Evolutionary conservation across 2,888 invertebrate species (phyloP), one percentile per base, ranked within the genome.

Genomic region (Sminthurides aquaticus): DNA sequence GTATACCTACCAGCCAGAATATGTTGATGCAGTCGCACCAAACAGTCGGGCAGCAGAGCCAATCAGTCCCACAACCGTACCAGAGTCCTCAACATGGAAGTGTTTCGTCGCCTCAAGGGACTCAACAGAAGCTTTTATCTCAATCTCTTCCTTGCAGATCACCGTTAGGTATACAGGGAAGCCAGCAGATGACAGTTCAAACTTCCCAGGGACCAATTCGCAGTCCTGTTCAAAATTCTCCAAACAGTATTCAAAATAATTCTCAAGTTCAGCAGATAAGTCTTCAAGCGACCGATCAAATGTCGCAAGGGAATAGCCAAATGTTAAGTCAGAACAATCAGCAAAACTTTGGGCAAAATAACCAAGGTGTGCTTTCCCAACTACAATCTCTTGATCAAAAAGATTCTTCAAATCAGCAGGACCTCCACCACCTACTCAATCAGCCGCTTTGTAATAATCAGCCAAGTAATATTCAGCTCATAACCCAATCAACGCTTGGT

Each of bases 71-170:
- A 27, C 64, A 64, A n/a, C 25, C 58, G 20, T 28, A 57, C 18
- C 67, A 67, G 49, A 60, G 56, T 26, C 57, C 29, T 18, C 28
- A 57, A 22, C 20, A 52, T 52, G 27, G 28, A 29, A 28, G 18
- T 26, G 18, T 24, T 57, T n/a, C n/a, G 2, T 24, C 57, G 28
- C 5, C 22, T 24, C 26, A 22, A 55, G 56, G n/a, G n/a, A 22
- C 8, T 15, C 25, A 57, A 15, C 57, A 25, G 28, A 29, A 29
- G 3, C 25, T 28, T 26, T 27, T 29, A 3, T 28, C 25, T 3
- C 27, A 28, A 3, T n/a, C n/a, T 15, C 29, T 57, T 24, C 8
- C 57, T 3, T 27, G n/a, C 3, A 29, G 25, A 18, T 29, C 27
- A 11, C 25, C 29, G 20, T 5, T 52, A 8, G 52, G 52, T 15